phyloP scores from a whole-genome alignment of 2,888 invertebrate species.

The Leptopilina myrica region DNA sequence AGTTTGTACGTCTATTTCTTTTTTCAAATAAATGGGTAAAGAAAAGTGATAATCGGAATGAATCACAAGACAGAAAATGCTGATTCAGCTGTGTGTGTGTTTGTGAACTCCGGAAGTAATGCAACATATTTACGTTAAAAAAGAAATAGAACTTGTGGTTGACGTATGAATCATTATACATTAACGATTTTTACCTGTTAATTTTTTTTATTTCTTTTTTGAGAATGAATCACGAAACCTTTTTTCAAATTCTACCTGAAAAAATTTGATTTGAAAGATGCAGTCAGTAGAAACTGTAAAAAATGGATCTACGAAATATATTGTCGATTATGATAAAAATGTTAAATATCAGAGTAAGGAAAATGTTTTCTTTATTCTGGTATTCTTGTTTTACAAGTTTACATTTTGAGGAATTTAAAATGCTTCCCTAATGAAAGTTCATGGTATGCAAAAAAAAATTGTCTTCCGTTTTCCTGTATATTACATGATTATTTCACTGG shows the following conservation, averaged over 20 bases:
- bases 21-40: conserved; percentile 2
- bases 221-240: background rate
- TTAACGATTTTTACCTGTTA: background rate
- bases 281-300: too few relatives aligned
- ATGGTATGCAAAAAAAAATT: background rate
- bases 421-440: too few relatives aligned
- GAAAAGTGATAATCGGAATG: conserved; percentile 54
- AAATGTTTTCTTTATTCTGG: background rate
- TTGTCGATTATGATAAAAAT: too few relatives aligned
- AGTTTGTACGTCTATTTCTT: background rate
- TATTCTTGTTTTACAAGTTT: background rate
- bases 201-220: background rate
- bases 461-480: background rate
- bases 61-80: conserved; percentile 60
- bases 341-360: too few relatives aligned
- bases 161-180: conserved; percentile 5
- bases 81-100: conserved; percentile 63
- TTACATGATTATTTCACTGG: background rate
- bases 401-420: too few relatives aligned
- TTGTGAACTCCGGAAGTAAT: conserved; percentile 62
- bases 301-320: too few relatives aligned
- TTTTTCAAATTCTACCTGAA: background rate
- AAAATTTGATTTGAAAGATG: background rate
- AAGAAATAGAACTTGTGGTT: conserved; percentile 44
- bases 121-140: conserved; percentile 58